A percentile compares a stretch with the other conserved stretches of the same genome.
Conservation (phyloP, 1,140 invertebrate genomes). For the Lepidotrigona ventralis region DNA sequence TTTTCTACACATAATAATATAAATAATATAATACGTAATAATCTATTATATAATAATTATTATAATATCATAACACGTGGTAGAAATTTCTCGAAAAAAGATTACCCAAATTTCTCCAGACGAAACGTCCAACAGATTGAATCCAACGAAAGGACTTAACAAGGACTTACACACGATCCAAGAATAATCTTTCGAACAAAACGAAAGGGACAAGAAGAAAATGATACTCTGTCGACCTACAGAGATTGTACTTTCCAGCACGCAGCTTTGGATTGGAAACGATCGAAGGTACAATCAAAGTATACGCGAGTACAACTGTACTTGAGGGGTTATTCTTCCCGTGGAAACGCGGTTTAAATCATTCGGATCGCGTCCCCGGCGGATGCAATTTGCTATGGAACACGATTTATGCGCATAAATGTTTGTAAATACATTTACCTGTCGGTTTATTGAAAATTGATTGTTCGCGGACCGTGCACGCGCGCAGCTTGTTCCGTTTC, state of each 20-base stretch:
- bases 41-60: no score
- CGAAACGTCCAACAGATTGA: no score
- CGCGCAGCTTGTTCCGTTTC: not conserved
- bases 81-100: not conserved
- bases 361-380: not conserved
- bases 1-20: no score
- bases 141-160: no score
- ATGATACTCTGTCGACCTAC: no score
- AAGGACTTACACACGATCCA: no score
- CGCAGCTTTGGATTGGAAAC: not conserved
- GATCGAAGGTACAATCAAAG: not conserved
- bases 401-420: conserved; percentile 36
- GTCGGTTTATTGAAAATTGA: conserved; percentile 50
- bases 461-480: conserved; percentile 9
- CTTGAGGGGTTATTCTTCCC: not conserved
- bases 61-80: no score
- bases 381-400: not conserved
- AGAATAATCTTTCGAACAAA: no score
- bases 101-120: no score
- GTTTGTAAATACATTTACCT: conserved; percentile 40
- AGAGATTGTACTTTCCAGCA: not conserved
- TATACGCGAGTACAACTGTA: not conserved
- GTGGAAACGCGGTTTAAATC: not conserved
- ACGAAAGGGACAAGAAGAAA: no score
- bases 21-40: no score